Percentiles rank a stretch among this genome's conserved stretches.
Evolutionary conservation across 2,888 invertebrate genomes (phyloP).

Genomic region (Margaritifera margaritifera): DNA sequence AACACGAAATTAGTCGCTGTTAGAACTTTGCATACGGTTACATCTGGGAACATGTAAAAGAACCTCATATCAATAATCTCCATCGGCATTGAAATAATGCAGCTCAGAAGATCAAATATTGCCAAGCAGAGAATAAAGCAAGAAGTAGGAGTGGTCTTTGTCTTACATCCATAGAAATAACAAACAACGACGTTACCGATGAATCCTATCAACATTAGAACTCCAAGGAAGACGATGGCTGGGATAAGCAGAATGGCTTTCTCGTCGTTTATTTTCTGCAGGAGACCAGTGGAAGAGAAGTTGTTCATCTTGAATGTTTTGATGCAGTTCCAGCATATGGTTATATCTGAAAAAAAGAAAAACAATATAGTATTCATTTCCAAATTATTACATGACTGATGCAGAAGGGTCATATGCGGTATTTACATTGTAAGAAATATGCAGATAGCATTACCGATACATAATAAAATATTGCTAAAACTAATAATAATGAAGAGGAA

Average conservation of each 20-base stretch:
- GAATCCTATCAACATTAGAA: constrained; percentile 25
- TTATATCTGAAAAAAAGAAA: constrained; percentile 1
- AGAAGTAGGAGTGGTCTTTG: constrained; percentile 37
- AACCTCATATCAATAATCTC: constrained; percentile 44
- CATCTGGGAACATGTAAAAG: constrained; percentile 34
- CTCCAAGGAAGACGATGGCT: too few relatives aligned
- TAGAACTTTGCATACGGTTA: constrained; percentile 35
- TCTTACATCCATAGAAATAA: constrained; percentile 34
- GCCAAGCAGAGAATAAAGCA: constrained; percentile 42
- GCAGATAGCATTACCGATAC: too few relatives aligned
- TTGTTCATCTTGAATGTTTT: constrained; percentile 23
- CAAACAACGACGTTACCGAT: constrained; percentile 43
- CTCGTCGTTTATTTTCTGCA: constrained; percentile 20
- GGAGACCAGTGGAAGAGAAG: constrained; percentile 8
- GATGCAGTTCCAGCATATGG: too few relatives aligned
- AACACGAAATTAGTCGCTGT: constrained; percentile 29
- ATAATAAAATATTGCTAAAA: too few relatives aligned
- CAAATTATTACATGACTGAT: too few relatives aligned
- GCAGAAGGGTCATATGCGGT: too few relatives aligned
- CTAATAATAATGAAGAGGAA: too few relatives aligned
- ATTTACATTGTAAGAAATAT: too few relatives aligned
- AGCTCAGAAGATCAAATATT: constrained; percentile 40
- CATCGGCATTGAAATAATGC: constrained; percentile 38
- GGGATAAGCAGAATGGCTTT: too few relatives aligned
- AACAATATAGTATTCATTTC: too few relatives aligned